A percentile compares a stretch with the other conserved stretches of the same genome.
phyloP scores from a whole-genome alignment of 2,797 vertebrate species.

The Micrastur ruficollis region DNA sequence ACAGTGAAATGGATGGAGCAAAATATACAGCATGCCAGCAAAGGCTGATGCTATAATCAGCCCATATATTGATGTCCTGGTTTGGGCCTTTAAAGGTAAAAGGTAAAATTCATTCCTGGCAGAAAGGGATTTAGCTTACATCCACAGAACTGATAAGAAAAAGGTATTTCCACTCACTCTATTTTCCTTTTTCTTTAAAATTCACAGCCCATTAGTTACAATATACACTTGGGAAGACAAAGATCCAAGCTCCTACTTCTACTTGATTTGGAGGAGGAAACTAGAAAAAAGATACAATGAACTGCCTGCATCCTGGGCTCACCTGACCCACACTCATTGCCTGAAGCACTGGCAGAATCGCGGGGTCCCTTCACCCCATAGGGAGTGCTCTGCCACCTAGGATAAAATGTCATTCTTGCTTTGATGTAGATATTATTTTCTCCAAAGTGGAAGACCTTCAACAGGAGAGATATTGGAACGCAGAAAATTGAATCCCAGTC shows the following conservation, averaged over 20 bases:
- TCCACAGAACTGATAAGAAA: background rate
- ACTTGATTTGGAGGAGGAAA: background rate
- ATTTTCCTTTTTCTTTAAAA: background rate
- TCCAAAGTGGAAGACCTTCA: background rate
- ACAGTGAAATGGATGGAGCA: background rate
- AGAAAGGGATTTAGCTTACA: background rate
- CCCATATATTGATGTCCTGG: background rate
- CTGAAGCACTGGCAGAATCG: background rate
- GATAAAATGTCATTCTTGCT: background rate
- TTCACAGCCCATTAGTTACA: background rate
- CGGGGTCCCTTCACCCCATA: background rate
- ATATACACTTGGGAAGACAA: background rate
- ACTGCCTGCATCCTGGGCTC: background rate
- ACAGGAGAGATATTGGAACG: background rate
- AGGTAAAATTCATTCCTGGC: background rate
- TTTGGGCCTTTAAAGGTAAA: background rate
- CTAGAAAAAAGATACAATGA: background rate
- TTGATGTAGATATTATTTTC: background rate
- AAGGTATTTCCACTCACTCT: background rate
- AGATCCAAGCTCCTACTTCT: background rate
- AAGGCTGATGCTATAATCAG: background rate
- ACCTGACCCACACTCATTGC: background rate
- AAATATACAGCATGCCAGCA: background rate
- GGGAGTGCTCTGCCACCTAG: background rate
- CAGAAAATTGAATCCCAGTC: background rate